Evolutionary conservation across 2,888 invertebrate species (phyloP).

Genomic region (Stenotaenia linearis): DNA sequence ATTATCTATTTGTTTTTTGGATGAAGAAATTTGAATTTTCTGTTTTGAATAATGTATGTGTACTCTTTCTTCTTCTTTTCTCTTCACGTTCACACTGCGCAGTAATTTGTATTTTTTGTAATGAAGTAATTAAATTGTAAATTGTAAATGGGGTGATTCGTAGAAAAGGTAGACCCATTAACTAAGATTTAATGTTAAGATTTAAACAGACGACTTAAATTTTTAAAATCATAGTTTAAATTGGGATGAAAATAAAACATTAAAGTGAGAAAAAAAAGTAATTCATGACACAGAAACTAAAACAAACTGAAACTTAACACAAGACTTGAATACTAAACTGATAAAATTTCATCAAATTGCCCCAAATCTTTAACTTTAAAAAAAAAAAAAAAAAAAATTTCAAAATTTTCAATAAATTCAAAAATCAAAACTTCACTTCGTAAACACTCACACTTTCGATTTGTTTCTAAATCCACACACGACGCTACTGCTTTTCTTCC

Average conservation of each 20-base stretch:
- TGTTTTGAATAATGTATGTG: not conserved
- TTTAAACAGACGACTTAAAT: too few relatives aligned
- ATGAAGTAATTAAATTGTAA: not conserved
- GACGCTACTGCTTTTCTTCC: constrained; percentile 10
- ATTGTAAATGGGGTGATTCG: not conserved
- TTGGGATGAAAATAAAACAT: not conserved
- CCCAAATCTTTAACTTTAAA: too few relatives aligned
- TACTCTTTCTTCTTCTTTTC: not conserved
- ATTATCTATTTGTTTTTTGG: too few relatives aligned
- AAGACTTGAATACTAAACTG: not conserved
- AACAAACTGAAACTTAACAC: not conserved
- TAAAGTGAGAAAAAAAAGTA: not conserved
- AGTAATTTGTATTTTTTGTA: too few relatives aligned
- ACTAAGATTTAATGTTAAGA: not conserved
- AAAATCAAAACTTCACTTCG: not conserved
- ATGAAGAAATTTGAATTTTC: not conserved
- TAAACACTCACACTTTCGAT: too few relatives aligned
- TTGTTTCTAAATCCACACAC: not conserved
- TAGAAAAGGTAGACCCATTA: not conserved
- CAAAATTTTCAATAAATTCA: too few relatives aligned
- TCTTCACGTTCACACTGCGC: too few relatives aligned
- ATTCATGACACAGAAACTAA: not conserved
- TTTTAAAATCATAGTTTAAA: not conserved
- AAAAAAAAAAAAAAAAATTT: too few relatives aligned
- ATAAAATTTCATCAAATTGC: too few relatives aligned